Conservation (phyloP, 1,140 invertebrate genomes). For the Tetramorium parvispinum region DNA sequence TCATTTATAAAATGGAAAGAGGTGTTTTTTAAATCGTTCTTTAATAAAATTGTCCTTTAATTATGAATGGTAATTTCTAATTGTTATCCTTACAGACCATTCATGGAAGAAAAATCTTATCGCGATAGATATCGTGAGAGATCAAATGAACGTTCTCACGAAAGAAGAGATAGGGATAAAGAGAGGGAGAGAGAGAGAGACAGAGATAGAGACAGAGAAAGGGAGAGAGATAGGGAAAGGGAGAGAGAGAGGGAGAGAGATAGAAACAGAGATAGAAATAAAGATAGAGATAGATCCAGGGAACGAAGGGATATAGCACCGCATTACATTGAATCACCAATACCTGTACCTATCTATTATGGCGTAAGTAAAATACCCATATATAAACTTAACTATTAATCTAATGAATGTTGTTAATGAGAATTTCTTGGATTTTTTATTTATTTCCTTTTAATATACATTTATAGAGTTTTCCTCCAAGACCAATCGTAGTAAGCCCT, state of each 20-base stretch:
- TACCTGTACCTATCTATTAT: conserved; percentile 74
- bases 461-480: conserved; percentile 60
- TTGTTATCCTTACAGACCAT: neutral
- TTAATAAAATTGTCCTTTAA: neutral
- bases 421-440: neutral
- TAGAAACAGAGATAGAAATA: neutral
- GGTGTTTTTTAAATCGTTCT: neutral
- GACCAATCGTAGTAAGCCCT: conserved; percentile 72
- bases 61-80: neutral
- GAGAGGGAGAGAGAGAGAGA: conserved; percentile 27
- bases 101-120: conserved; percentile 46
- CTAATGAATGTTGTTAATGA: neutral
- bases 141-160: conserved; percentile 52
- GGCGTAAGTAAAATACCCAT: conserved; percentile 55
- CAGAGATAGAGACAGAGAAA: neutral
- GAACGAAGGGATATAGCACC: conserved; percentile 53
- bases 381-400: neutral
- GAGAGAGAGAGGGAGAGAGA: neutral
- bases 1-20: neutral
- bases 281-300: conserved; percentile 58
- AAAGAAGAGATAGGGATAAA: conserved; percentile 54
- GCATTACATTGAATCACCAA: conserved; percentile 63
- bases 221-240: neutral
- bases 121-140: conserved; percentile 48
- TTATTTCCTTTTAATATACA: conserved; percentile 35